Conservation (phyloP, 2,888 invertebrate species). For the Ophion costatus region DNA sequence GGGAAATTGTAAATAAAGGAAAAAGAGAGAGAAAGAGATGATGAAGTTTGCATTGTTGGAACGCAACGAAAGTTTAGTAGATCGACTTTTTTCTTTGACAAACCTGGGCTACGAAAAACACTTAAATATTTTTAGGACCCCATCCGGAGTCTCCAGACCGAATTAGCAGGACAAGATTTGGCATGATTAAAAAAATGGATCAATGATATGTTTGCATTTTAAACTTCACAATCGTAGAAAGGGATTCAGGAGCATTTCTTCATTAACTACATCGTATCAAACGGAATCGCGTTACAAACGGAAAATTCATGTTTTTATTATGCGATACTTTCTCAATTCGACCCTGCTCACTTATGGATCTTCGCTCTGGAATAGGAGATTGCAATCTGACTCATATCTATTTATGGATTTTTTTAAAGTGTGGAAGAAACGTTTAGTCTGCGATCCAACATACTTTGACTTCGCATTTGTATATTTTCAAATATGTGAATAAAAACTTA, state of each 20-base stretch:
- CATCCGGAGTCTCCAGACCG: too few species aligned
- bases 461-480: neutral
- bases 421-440: neutral
- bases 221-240: too few species aligned
- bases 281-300: neutral
- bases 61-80: too few species aligned
- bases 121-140: too few species aligned
- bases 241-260: neutral
- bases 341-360: neutral
- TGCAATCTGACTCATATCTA: neutral
- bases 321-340: neutral
- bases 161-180: too few species aligned
- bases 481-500: neutral
- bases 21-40: neutral
- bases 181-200: too few species aligned
- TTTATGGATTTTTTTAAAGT: neutral
- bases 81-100: too few species aligned
- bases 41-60: neutral
- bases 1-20: neutral
- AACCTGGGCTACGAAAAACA: too few species aligned
- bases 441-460: neutral
- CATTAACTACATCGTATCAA: neutral
- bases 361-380: neutral
- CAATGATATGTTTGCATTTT: too few species aligned
- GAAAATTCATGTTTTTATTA: neutral